Evolutionary conservation across 2,888 invertebrate genomes (phyloP), one percentile per base, ranked within the genome.

Genomic region (Aspidiotus rigidus): DNA sequence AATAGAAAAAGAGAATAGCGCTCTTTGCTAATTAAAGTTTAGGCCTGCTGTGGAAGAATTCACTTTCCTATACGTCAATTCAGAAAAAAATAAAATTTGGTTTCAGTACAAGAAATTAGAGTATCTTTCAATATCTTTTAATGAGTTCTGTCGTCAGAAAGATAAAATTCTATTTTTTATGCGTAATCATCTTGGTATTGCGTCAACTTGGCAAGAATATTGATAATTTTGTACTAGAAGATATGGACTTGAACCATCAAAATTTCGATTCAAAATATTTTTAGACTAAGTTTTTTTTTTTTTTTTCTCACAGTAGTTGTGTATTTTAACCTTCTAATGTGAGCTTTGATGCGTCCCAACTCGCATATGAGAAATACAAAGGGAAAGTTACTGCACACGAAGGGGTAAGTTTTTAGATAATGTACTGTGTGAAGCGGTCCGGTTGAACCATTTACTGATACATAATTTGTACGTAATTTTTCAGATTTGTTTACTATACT

Each of bases 331-430:
- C 60, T 60, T 60, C 9, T 60, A 60, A 60, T 60, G 60, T 60
- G 60, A 60, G 17, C 60, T 17, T 60, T 60, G 60, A 39, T 60
- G 60, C 60, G 60, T 60, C 39, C 60, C 60, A 60, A 56, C 56
- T 56, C 56, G 9, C 56, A 56, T 15, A 56, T 15, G 15, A 63
- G 41, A 15, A 40, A 15, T 13, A 69, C 42, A 17, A 8, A 44
- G 62, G n/a, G 7, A 56, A 62, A 62, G 56, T 28, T 44, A 41
- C 11, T 39, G n/a, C n/a, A n/a, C n/a, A n/a, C n/a, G n/a, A n/a
- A n/a, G n/a, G n/a, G n/a, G n/a, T n/a, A n/a, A 49, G n/a, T n/a
- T n/a, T n/a, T n/a, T n/a, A n/a, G n/a, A n/a, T n/a, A n/a, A n/a
- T n/a, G n/a, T n/a, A 44, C 49, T 44, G 11, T 44, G 49, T 44